Conservation (phyloP, 2,113 vertebrate species). For the Sitta europaea region DNA sequence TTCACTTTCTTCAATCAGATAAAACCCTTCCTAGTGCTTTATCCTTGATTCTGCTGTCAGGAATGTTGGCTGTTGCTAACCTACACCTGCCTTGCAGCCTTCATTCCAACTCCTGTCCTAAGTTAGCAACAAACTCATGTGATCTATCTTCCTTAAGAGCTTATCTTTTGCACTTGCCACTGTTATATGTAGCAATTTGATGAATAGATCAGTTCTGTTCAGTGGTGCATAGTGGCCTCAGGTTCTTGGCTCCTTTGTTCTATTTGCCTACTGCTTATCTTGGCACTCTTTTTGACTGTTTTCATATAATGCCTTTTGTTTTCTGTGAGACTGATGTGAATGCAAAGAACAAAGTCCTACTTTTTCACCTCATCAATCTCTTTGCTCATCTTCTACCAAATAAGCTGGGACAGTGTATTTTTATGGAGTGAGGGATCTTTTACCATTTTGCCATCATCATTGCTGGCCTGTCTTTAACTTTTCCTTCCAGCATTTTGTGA, state of each 20-base stretch:
- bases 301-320: slow-evolving; percentile 1
- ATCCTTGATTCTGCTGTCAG: neutral
- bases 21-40: neutral
- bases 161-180: slow-evolving; percentile 16
- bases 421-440: neutral
- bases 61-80: neutral
- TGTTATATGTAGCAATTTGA: slow-evolving; percentile 1
- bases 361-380: neutral
- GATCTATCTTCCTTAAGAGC: slow-evolving; percentile 21
- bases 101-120: neutral
- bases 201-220: slow-evolving; percentile 5
- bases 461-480: neutral
- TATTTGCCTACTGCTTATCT: slow-evolving; percentile 21
- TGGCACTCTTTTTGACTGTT: neutral
- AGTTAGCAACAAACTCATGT: neutral
- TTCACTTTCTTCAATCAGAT: neutral
- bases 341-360: neutral
- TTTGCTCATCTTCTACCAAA: neutral
- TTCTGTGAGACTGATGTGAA: neutral
- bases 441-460: neutral
- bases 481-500: neutral
- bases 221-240: slow-evolving; percentile 22
- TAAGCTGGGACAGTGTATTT: neutral
- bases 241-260: slow-evolving; percentile 28
- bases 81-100: neutral